Base-by-base conservation (phyloP, 2,888 invertebrate genomes). In the Sisyra nigra region DNA sequence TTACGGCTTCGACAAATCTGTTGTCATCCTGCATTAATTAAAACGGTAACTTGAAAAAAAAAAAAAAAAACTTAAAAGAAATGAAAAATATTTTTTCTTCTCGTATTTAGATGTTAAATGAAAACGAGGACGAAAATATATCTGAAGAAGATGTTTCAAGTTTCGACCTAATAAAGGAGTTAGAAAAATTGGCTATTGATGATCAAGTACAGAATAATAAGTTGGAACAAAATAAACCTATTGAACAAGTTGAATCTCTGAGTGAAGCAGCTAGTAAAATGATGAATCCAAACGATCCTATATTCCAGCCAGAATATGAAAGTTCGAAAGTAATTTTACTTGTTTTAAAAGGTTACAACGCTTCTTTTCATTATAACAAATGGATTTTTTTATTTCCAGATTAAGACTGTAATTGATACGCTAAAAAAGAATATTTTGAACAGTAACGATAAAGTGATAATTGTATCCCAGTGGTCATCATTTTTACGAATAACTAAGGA, bases 381-480 rank as follows among this genome's bases (percentile, higher is more conserved):
- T 8, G 15, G 7, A 14, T n/a, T n/a, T 36, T 10, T 13, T 36
- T 40, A n/a, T 14, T 31, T 32, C 29, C 47, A 67, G 68, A 70
- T 81, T 49, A 55, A 58, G n/a, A 69, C 69, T 3, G 69, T 79
- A 8, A 58, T 81, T 50, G 58, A 71, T 9, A 69, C 69, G 3
- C 55, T 81, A 0, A 54, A 69, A 44, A 60, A 73, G 8, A 66
- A 67, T 14, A 66, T 80, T 1, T 55, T 76, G 9, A 44, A 46
- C 0, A 62, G 62, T 2, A 65, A 62, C 0, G 82, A 89, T 48
- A 88, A 88, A 58, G 74, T 77, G 0, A 76, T 89, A 5, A 72
- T 97, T 4, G 89, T 97, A 1, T 94, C 93, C 0, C 96, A 96
- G 56, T 97, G 94, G 94, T 82, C 87, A 0, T 72, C 76, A 1